Evolutionary conservation across 2,113 vertebrate genomes (phyloP), one percentile per base, ranked within the genome.

Genomic region (Oxyruncus cristatus): DNA sequence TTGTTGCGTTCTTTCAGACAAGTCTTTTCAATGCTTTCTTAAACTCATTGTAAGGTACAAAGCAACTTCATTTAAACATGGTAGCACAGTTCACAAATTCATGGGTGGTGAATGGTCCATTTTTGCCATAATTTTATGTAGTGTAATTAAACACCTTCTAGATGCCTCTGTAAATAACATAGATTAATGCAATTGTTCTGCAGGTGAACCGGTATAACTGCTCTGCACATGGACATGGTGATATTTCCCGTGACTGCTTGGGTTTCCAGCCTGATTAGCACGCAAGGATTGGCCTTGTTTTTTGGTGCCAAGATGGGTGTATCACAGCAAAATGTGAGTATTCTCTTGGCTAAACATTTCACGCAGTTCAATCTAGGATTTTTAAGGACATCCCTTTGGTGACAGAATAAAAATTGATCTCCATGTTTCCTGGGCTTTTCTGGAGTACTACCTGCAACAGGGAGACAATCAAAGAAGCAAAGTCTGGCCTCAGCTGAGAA

Each of bases 361-460:
- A 58, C 5, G 14, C 14, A 17, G 10, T 37, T 87, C 63, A 56
- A 0, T 7, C 19, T 74, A 26, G 17, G 18, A 47, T 24, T 52
- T 28, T 55, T 61, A 32, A 58, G 78, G n/a, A 59, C 13, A 26
- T 52, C 5, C 2, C 2, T 76, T 65, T 63, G 13, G 10, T 61
- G 27, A 21, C 23, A 63, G 28, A 30, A 44, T 15, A 58, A 66
- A 78, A 62, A 53, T 6, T 67, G 4, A 28, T 58, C 50, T 79
- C 15, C 0, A 0, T 32, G 3, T 63, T 84, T 65, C 59, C 20
- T 23, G 72, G 15, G 5, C 7, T 77, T 4, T 65, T 84, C 21
- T 39, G 41, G 14, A 59, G 11, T 46, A 55, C 24, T 41, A 21
- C 21, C 37, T 62, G 44, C 56, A 81, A 67, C 6, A 27, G 6